phyloP scores from a whole-genome alignment of 2,888 invertebrate species.

The Drosophila borealis region DNA sequence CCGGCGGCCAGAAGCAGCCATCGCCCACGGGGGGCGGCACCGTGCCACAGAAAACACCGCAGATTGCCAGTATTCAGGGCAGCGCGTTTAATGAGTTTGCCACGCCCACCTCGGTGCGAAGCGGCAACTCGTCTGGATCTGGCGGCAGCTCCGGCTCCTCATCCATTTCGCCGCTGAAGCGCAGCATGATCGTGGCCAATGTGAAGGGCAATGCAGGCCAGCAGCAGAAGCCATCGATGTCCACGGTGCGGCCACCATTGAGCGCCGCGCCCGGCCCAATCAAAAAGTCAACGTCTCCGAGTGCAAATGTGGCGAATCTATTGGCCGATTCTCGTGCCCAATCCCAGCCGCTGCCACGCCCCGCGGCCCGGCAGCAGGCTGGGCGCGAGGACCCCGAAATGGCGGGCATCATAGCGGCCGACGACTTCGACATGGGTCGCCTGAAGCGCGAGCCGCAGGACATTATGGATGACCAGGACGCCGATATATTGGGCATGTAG shows the following conservation, averaged over 20 bases:
- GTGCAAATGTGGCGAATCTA: slow-evolving; percentile 42
- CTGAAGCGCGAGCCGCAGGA: slow-evolving; percentile 70
- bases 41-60: slow-evolving; percentile 39
- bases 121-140: neutral
- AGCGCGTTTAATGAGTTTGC: slow-evolving; percentile 33
- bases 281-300: neutral
- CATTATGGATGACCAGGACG: slow-evolving; percentile 46
- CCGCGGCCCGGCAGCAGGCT: neutral
- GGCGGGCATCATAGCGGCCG: slow-evolving; percentile 68
- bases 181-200: slow-evolving; percentile 59
- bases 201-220: slow-evolving; percentile 23
- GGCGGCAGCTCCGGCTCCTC: neutral
- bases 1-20: slow-evolving; percentile 20
- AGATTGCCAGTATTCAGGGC: slow-evolving; percentile 53
- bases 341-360: neutral
- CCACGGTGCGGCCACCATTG: neutral
- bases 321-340: slow-evolving; percentile 12
- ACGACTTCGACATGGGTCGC: slow-evolving; percentile 57
- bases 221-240: neutral
- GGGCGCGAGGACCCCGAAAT: slow-evolving; percentile 25
- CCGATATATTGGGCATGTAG: slow-evolving; percentile 61
- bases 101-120: slow-evolving; percentile 35
- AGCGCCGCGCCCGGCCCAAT: neutral
- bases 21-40: slow-evolving; percentile 25
- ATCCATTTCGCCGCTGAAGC: slow-evolving; percentile 30